Evolutionary conservation across 2,113 vertebrate genomes (phyloP), one percentile per base, ranked within the genome.

Genomic region (Amphiprion ocellaris): DNA sequence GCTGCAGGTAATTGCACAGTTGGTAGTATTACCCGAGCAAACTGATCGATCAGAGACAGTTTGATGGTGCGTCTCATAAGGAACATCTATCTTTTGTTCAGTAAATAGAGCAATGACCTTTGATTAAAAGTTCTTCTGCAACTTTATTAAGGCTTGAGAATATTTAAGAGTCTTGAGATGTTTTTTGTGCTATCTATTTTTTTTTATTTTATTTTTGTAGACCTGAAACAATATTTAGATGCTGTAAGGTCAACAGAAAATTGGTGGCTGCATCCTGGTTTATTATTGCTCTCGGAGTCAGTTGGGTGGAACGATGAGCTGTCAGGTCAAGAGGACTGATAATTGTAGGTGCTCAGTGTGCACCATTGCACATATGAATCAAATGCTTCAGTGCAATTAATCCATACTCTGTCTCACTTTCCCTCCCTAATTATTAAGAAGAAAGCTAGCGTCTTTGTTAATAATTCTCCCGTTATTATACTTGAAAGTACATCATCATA

Each of bases 1-100:
- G 50, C 23, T 67, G 46, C 69, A 47, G 41, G 68, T 77, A 73
- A 67, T 72, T 54, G 21, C 44, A 28, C 30, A 69, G 50, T 14
- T 17, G 17, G 21, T 28, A 23, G 30, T 59, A 58, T 75, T 49
- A 74, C 19, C 11, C 4, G 39, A 19, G 41, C 24, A 66, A 52
- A 59, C n/a, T 58, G 50, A 50, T 61, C 24, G 21, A 74, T 77
- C 26, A 41, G 23, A 76, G 37, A 59, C 28, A 23, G 55, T 30
- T 78, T 56, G 58, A 24, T 65, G 44, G 14, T 76, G 24, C 46
- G 46, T 85, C 26, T 14, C 37, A 30, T 28, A 16, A 69, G 59
- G 15, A 84, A 23, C 19, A 24, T 56, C 19, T 23, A 10, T 53
- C 11, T 56, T 33, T 10, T 14, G 54, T 55, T 69, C 5, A 64